These are phyloP conservation scores for Esox niger DNA, from an alignment of 2,113 vertebrate genomes.

Conservation along the genomic window DNA sequence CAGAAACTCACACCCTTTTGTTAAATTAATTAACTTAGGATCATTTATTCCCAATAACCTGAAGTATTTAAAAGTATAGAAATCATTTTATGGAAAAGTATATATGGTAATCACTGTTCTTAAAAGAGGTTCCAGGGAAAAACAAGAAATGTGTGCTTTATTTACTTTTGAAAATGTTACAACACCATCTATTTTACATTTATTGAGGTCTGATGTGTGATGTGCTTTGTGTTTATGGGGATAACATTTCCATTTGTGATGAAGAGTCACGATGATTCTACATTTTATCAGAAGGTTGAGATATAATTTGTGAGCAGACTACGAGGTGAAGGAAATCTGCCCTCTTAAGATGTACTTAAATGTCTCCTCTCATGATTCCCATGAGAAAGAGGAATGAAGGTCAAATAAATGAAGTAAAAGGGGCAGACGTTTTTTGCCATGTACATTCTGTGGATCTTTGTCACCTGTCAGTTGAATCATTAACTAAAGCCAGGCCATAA, in stretches of 20 bases:
- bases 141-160: neutral
- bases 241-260: neutral
- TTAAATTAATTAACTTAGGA: no score
- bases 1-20: no score
- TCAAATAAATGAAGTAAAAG: constrained; percentile 11
- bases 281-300: no score
- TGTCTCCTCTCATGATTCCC: constrained; percentile 2
- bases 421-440: constrained; percentile 10
- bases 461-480: constrained; percentile 65
- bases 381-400: constrained; percentile 12
- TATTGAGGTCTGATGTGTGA: no score
- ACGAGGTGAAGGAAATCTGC: no score
- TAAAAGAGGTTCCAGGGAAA: neutral
- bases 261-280: neutral
- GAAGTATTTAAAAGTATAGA: no score
- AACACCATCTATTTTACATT: neutral
- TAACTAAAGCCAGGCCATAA: constrained; percentile 56
- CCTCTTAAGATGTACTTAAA: no score
- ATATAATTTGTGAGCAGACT: no score
- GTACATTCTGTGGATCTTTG: constrained; percentile 22
- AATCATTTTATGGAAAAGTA: no score
- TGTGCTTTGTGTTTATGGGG: neutral
- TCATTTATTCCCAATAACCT: no score
- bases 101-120: no score
- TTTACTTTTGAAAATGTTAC: neutral